These are phyloP conservation scores for Eumacrocentrus americanus DNA, from an alignment of 2,888 invertebrate species.

Conservation along the genomic window DNA sequence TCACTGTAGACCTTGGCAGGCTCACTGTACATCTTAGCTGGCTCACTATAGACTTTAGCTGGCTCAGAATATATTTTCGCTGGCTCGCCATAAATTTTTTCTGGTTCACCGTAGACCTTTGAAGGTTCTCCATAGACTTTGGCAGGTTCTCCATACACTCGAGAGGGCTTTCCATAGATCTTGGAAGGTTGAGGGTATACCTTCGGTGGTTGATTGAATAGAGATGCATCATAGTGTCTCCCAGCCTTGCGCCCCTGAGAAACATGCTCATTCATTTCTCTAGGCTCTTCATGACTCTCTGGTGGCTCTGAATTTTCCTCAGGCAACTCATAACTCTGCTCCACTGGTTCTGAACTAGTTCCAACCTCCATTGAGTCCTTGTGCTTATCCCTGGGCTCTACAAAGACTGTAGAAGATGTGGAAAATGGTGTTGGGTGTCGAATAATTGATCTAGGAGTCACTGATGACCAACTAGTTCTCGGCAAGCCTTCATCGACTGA, in stretches of 20 bases:
- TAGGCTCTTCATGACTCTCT: slow-evolving; percentile 52
- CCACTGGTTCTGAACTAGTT: slow-evolving; percentile 47
- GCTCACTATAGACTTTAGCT: slow-evolving; percentile 45
- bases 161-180: slow-evolving; percentile 66
- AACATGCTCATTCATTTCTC: slow-evolving; percentile 50
- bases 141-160: slow-evolving; percentile 64
- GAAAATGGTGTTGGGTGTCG: slow-evolving; percentile 26
- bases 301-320: slow-evolving; percentile 47
- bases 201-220: slow-evolving; percentile 65
- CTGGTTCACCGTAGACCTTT: slow-evolving; percentile 63
- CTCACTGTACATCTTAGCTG: slow-evolving; percentile 61
- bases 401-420: slow-evolving; percentile 4
- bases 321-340: slow-evolving; percentile 51
- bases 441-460: slow-evolving; percentile 45
- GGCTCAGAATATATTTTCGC: slow-evolving; percentile 65
- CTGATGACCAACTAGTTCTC: slow-evolving; percentile 59
- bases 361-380: slow-evolving; percentile 40
- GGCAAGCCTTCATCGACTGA: slow-evolving; percentile 67
- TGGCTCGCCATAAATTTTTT: slow-evolving; percentile 65
- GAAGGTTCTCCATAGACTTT: slow-evolving; percentile 62
- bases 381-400: slow-evolving; percentile 27
- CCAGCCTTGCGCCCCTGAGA: slow-evolving; percentile 62
- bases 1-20: slow-evolving; percentile 61
- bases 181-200: slow-evolving; percentile 64
- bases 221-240: slow-evolving; percentile 55